A percentile compares a stretch with the other conserved stretches of the same genome.
Evolutionary conservation across 2,113 vertebrate species (phyloP).

Genomic region (Erinaceus europaeus): DNA sequence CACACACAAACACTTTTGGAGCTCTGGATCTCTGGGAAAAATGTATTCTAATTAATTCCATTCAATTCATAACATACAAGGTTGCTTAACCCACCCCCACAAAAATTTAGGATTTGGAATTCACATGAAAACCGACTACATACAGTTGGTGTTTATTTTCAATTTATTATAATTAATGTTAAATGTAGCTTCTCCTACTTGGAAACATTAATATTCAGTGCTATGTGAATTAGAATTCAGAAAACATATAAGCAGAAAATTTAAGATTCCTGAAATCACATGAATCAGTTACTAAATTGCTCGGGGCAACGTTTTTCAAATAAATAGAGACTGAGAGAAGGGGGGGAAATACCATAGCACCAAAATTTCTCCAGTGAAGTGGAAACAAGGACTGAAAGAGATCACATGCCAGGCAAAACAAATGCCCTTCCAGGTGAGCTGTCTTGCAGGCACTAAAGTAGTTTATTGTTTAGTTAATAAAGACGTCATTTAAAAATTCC

Average conservation of each 20-base stretch:
- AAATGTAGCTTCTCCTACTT: background rate
- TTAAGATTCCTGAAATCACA: background rate
- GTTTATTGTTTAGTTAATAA: background rate
- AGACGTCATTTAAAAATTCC: background rate
- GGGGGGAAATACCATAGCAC: too few species aligned
- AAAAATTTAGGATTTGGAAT: background rate
- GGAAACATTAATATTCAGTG: background rate
- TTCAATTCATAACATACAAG: background rate
- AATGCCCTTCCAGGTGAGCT: too few species aligned
- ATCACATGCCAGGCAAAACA: too few species aligned
- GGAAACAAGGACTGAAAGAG: too few species aligned
- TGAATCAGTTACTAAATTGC: background rate
- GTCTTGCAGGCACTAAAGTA: conserved; percentile 21
- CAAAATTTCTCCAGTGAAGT: too few species aligned
- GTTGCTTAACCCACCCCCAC: background rate
- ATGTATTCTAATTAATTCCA: background rate
- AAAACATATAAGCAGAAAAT: background rate
- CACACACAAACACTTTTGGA: background rate
- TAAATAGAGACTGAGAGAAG: too few species aligned
- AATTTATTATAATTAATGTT: conserved; percentile 8
- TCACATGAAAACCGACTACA: conserved; percentile 8
- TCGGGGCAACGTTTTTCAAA: too few species aligned
- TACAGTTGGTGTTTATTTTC: conserved; percentile 12
- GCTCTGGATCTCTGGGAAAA: background rate
- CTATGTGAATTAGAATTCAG: background rate